These are phyloP conservation scores for Pseudomyrmex sp. DNA, from an alignment of 1,140 invertebrate species.

Conservation along the genomic window DNA sequence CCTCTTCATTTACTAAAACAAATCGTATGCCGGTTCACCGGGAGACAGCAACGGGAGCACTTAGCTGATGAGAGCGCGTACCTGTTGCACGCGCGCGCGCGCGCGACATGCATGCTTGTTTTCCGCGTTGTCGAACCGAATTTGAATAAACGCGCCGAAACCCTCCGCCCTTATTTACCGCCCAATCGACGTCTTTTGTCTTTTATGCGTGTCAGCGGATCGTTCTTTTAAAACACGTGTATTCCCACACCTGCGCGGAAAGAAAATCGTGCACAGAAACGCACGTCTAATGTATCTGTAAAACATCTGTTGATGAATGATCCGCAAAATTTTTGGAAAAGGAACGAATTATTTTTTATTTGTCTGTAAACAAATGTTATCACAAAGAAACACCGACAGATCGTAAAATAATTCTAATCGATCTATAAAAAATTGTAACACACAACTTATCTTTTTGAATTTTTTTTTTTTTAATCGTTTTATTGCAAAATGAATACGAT, in stretches of 20 bases:
- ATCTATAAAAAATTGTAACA: too few relatives aligned
- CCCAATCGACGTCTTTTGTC: constrained; percentile 6
- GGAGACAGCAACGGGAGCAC: constrained; percentile 75
- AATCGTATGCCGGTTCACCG: constrained; percentile 74
- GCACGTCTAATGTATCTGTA: background rate
- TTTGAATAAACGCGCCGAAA: constrained; percentile 65
- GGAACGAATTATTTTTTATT: background rate
- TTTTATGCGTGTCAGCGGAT: constrained; percentile 18
- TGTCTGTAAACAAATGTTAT: too few relatives aligned
- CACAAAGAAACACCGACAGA: too few relatives aligned
- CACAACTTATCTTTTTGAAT: too few relatives aligned
- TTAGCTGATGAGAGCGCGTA: constrained; percentile 78
- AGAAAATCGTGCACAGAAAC: constrained; percentile 28
- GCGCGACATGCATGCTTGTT: constrained; percentile 57
- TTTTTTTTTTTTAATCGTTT: too few relatives aligned
- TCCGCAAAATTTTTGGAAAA: background rate
- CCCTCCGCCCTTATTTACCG: constrained; percentile 41
- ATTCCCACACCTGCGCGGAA: constrained; percentile 29
- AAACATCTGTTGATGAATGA: background rate
- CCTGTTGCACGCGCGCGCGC: constrained; percentile 62
- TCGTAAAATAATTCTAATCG: too few relatives aligned
- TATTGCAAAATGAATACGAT: too few relatives aligned
- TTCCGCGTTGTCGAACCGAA: constrained; percentile 64
- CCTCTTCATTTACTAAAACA: constrained; percentile 79
- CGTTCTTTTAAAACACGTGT: constrained; percentile 49